Conservation (phyloP, 1,140 invertebrate genomes). For the Trypoxylus dichotomus region DNA sequence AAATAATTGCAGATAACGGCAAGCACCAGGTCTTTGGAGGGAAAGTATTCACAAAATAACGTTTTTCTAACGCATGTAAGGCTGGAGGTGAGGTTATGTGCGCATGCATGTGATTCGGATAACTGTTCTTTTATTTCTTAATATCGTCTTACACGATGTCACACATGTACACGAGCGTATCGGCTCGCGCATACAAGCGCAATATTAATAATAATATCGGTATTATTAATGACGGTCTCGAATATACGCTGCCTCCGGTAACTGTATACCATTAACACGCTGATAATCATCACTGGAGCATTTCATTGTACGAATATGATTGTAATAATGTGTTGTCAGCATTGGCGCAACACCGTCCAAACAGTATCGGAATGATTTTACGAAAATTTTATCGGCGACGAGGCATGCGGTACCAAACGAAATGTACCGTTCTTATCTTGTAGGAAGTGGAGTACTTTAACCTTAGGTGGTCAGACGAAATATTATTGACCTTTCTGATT, state of each 20-base stretch:
- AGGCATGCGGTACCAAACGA: not conserved
- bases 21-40: not conserved
- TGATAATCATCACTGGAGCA: slow-evolving; percentile 14
- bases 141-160: slow-evolving; percentile 6
- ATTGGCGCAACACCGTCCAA: not conserved
- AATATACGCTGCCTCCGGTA: slow-evolving; percentile 4
- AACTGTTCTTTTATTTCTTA: slow-evolving; percentile 25
- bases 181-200: not conserved
- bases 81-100: not conserved
- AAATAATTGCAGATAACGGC: slow-evolving; percentile 8
- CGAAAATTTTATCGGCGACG: slow-evolving; percentile 10
- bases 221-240: slow-evolving; percentile 3
- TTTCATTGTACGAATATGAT: slow-evolving; percentile 17
- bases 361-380: slow-evolving; percentile 1
- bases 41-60: slow-evolving; percentile 4
- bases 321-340: not conserved
- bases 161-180: not conserved
- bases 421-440: slow-evolving; percentile 2
- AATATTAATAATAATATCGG: slow-evolving; percentile 19
- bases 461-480: not conserved
- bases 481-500: not conserved
- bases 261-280: slow-evolving; percentile 9
- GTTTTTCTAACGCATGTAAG: not conserved
- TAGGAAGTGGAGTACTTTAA: slow-evolving; percentile 3
- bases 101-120: slow-evolving; percentile 8